Evolutionary conservation across 2,888 invertebrate genomes (phyloP), one percentile per base, ranked within the genome.

Genomic region (Nomada lathburiana): DNA sequence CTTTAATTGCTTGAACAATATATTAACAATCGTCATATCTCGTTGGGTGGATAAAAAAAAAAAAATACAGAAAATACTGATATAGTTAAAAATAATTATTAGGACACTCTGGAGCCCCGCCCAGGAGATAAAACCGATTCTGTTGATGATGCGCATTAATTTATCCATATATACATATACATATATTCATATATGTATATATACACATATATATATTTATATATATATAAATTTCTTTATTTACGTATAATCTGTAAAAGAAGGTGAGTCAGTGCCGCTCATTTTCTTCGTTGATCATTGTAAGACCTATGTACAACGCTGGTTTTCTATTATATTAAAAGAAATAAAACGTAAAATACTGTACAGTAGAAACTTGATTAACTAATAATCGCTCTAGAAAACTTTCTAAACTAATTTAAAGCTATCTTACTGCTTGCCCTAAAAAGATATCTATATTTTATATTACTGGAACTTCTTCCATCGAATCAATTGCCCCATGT

Each of bases 1-100:
- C 90, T 93, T 93, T 90, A 91, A 92, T 92, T 73, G 90, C 91
- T 93, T 91, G 90, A 92, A 93, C 91, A 92, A 93, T 93, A 93
- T 93, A 92, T 93, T 92, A 93, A 93, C 92, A 93, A 92, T 92
- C 90, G 88, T 92, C 89, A 88, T 52, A 76, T 92, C 89, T 89
- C 89, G 86, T 91, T 87, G 90, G 90, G 88, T 92, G 84, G 87
- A 90, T 91, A 91, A 90, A 91, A 90, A 92, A 91, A 91, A 91
- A 90, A 92, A 89, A 91, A 71, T 91, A 91, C 90, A 91, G 88
- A 91, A 92, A 92, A 93, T 93, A 93, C 91, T 92, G 92, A 92
- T 91, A 91, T 90, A 91, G 23, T 90, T 90, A 91, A 90, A 87
- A 57, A 90, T 89, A 62, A 71, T 71, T 18, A 91, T 91, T 92